Base-by-base conservation (phyloP, 1,140 invertebrate species). In the Drosophila eugracilis region DNA sequence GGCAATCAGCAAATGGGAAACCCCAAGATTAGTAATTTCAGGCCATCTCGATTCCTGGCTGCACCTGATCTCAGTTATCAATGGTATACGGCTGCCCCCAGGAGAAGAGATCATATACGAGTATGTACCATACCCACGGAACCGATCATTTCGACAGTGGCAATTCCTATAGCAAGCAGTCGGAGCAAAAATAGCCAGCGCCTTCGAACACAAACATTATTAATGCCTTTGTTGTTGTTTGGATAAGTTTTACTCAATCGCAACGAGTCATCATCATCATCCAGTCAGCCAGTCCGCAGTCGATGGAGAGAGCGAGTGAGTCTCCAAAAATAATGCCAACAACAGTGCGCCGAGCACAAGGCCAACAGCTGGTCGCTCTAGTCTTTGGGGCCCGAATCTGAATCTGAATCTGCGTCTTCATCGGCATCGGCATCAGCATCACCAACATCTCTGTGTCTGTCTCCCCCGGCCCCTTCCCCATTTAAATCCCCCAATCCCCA, bases 201-300 rank as follows among this genome's bases (percentile, higher is more conserved):
- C 63, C 45, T n/a, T 9, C 44, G 62, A 67, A 52, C 63, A 66
- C 59, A 67, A 65, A 63, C 63, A 67, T 67, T 67, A 67, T 53
- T 67, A 67, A 66, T 66, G 63, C 60, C 60, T 66, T 14, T 67
- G 63, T 67, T 67, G 60, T 67, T 67, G 63, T 67, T 67, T 67
- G 63, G 60, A 67, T 67, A 67, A 67, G 63, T 67, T 67, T 67
- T 67, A 66, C 63, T 67, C 63, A 67, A 66, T 67, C 63, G 63
- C 59, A 67, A 42, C 63, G 63, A 67, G 62, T 67, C 63, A 67
- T 67, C 63, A 37, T 28, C 60, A 45, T 62, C 36, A 17, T 37
- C 36, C 14, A 14, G n/a, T 37, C 36, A n/a, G n/a, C n/a, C 36
- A 10, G 15, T 39, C 36, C 14, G 15, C 44, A 32, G 44, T 28